These are phyloP conservation scores for Chamaetylas fuelleborni DNA, from an alignment of 2,113 vertebrate genomes.

Conservation along the genomic window DNA sequence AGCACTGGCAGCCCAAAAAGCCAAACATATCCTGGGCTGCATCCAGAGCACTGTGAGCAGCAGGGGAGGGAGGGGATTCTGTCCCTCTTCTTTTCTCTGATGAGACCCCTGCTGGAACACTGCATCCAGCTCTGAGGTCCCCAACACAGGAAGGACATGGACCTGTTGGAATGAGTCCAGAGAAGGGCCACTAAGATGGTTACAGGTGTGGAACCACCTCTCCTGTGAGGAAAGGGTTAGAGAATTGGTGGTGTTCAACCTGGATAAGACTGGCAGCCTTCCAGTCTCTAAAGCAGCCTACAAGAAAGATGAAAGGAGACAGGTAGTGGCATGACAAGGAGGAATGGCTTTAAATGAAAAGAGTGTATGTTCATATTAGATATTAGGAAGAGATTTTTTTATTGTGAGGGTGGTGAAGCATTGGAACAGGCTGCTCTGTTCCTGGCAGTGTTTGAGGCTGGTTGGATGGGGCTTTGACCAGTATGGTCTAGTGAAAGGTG, in stretches of 20 bases:
- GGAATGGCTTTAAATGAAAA: not conserved
- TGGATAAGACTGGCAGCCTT: too few relatives aligned
- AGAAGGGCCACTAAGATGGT: too few relatives aligned
- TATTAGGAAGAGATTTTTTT: not conserved
- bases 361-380: not conserved
- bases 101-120: not conserved
- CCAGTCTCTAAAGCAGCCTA: too few relatives aligned
- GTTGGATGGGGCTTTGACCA: not conserved
- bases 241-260: too few relatives aligned
- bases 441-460: not conserved
- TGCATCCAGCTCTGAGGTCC: not conserved
- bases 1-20: not conserved
- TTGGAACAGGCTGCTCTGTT: not conserved
- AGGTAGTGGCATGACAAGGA: not conserved
- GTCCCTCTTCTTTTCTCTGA: not conserved
- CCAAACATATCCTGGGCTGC: not conserved
- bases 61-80: not conserved
- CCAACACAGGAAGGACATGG: too few relatives aligned
- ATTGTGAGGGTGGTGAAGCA: not conserved
- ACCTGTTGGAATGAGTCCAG: too few relatives aligned
- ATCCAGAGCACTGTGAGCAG: rapidly evolving
- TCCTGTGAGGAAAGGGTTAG: too few relatives aligned
- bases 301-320: too few relatives aligned
- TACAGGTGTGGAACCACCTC: too few relatives aligned
- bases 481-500: not conserved